Base-by-base conservation (phyloP, 2,797 vertebrate species). In the Acanthurus leucopareius region DNA sequence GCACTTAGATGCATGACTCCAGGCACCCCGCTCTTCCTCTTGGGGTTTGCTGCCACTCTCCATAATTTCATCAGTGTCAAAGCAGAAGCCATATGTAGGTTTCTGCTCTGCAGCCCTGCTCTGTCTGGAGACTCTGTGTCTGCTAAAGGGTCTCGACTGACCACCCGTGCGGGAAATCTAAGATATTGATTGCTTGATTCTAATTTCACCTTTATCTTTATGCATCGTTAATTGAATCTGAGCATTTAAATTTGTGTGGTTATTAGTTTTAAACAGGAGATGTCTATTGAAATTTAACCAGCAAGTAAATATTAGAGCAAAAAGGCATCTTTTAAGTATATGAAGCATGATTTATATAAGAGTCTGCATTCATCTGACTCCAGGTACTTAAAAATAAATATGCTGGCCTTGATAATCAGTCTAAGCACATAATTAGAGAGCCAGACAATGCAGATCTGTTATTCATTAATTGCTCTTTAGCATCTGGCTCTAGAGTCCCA, bases 61-160 rank as follows among this genome's bases (percentile, higher is more conserved):
- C 82, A 89, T 93, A 89, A 96, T 95, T 94, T 93, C 89, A 94
- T 94, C 92, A 93, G 68, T 76, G 87, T 95, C 87, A 67, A 90
- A 84, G 89, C 87, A 91, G 91, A 82, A 88, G 91, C 92, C 83
- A 42, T 79, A 64, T 84, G 87, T 74, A 88, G 84, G 84, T 79
- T 89, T 90, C 92, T 88, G 82, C 87, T 75, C 82, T 77, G 81
- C 81, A 86, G 87, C 61, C 91, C 88, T 89, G 80, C 80, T 73
- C 82, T 79, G 86, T 80, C 87, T 89, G 73, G 70, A 89, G 89
- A 89, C 85, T 88, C 48, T 64, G 77, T 80, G 88, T 89, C 78
- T 81, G 80, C 58, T 20, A 4, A 64, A 84, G 67, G 63, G 82
- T 88, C 86, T 88, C 70, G 9, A 47, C 69, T 85, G 90, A 71